Percentiles rank a stretch among this genome's conserved stretches.
Conservation (phyloP, 2,113 vertebrate genomes). For the Ptyas mucosa region DNA sequence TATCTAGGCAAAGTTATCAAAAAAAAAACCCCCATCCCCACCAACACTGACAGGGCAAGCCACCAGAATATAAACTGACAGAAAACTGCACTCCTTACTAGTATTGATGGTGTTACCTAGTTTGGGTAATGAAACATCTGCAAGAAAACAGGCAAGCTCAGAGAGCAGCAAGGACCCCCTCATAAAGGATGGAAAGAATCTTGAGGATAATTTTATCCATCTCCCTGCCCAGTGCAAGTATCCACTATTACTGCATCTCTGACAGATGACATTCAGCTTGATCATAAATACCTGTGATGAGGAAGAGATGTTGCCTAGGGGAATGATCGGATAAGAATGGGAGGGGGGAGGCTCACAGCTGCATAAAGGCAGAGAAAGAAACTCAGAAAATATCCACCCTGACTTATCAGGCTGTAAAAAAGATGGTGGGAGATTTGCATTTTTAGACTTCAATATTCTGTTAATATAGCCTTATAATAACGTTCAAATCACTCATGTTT, state of each 20-base stretch:
- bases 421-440: neutral
- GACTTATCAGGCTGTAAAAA: neutral
- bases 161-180: no score
- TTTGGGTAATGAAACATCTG: no score
- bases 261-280: neutral
- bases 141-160: no score
- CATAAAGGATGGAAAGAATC: neutral
- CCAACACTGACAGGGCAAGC: no score
- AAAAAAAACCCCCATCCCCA: no score
- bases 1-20: no score
- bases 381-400: neutral
- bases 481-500: neutral
- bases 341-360: neutral
- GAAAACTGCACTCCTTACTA: no score
- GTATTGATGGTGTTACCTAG: no score
- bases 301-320: neutral
- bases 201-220: neutral
- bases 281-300: neutral
- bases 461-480: neutral
- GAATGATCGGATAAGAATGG: neutral
- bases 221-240: neutral
- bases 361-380: neutral
- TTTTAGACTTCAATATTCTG: neutral
- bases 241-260: neutral
- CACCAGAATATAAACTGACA: no score